A percentile compares a stretch with the other conserved stretches of the same genome.
phyloP scores from a whole-genome alignment of 1,140 invertebrate genomes.

The Hylaeus volcanicus region DNA sequence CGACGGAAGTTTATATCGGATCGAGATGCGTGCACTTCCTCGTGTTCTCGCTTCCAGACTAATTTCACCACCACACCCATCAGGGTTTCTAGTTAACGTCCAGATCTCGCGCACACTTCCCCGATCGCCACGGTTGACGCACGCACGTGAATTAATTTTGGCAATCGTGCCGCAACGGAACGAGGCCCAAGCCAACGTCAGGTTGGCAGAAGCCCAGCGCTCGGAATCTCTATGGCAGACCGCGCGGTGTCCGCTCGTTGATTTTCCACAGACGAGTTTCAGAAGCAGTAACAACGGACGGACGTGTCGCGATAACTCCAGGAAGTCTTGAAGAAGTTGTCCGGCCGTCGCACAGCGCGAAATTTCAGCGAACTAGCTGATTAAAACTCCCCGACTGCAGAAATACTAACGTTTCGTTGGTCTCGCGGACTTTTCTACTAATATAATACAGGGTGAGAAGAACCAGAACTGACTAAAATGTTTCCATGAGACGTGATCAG shows the following conservation, averaged over 20 bases:
- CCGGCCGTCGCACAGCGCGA: no score
- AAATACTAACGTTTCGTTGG: no score
- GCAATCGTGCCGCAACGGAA: constrained; percentile 40
- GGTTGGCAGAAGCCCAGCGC: constrained; percentile 62
- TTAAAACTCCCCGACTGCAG: no score
- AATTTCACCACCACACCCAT: constrained; percentile 45
- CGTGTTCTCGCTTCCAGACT: constrained; percentile 32
- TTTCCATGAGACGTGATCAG: constrained; percentile 34
- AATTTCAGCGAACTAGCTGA: no score
- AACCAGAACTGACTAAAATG: constrained; percentile 24
- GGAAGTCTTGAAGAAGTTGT: not conserved
- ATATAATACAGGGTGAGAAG: no score
- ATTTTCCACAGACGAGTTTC: constrained; percentile 15
- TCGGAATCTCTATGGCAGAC: constrained; percentile 61
- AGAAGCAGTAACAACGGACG: not conserved
- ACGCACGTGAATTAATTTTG: constrained; percentile 52
- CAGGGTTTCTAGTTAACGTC: constrained; percentile 42
- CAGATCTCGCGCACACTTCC: not conserved
- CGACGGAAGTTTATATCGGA: constrained; percentile 45
- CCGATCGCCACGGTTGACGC: constrained; percentile 14
- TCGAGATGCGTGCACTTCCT: constrained; percentile 32
- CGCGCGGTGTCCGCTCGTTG: constrained; percentile 59
- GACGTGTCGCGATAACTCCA: not conserved
- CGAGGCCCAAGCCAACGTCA: constrained; percentile 49
- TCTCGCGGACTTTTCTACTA: no score